These are phyloP conservation scores for Protaetia brevitarsis DNA, from an alignment of 1,140 invertebrate genomes.

Conservation along the genomic window DNA sequence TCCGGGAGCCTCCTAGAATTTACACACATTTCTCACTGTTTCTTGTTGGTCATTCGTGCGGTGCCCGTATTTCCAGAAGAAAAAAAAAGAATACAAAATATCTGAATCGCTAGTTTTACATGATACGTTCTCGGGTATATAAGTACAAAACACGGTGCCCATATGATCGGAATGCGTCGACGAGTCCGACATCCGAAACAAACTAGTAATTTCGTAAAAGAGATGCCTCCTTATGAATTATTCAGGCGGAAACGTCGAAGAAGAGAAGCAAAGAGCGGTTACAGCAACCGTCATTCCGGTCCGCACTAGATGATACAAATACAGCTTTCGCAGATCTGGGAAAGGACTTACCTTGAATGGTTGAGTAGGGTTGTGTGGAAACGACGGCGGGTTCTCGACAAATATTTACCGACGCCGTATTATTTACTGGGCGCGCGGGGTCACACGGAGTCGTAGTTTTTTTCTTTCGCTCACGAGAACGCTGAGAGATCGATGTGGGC, in stretches of 20 bases:
- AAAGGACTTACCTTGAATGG: conserved; percentile 2
- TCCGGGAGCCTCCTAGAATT: neutral
- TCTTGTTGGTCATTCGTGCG: conserved; percentile 1
- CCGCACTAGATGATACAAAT: neutral
- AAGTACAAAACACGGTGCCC: neutral
- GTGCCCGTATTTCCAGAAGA: too few species aligned
- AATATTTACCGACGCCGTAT: neutral
- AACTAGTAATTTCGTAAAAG: conserved; percentile 12
- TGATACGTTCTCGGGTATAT: too few species aligned
- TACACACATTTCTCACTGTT: conserved; percentile 8
- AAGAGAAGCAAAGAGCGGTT: neutral
- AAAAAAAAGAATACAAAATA: too few species aligned
- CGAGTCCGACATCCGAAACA: conserved; percentile 6
- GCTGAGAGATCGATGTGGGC: too few species aligned
- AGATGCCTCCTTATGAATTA: conserved; percentile 14
- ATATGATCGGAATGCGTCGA: neutral
- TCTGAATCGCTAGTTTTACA: too few species aligned
- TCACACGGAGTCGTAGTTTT: too few species aligned
- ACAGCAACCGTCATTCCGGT: neutral
- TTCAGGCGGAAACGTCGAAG: conserved; percentile 2
- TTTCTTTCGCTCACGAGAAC: too few species aligned
- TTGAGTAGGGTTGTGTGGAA: conserved; percentile 12
- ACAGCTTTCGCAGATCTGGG: neutral
- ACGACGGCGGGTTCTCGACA: neutral
- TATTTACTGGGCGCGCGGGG: neutral